These are phyloP conservation scores for Cosmopolites sordidus DNA, from an alignment of 2,888 invertebrate genomes.

Conservation along the genomic window DNA sequence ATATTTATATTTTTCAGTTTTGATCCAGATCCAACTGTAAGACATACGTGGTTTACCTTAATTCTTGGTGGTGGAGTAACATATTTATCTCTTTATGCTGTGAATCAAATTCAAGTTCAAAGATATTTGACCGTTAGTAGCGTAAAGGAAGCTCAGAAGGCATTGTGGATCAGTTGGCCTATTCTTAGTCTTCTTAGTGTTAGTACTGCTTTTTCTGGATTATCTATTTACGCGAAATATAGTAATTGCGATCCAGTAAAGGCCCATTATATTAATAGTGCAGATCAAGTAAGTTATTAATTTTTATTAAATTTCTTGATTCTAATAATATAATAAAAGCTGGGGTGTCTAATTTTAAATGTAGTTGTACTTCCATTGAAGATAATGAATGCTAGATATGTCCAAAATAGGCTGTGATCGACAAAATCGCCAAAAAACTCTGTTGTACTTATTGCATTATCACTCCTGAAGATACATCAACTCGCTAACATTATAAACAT, in stretches of 20 bases:
- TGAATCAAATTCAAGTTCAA: conserved; percentile 83
- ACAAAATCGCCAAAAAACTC: too few relatives aligned
- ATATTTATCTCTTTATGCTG: conserved; percentile 77
- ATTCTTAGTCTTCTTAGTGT: conserved; percentile 70
- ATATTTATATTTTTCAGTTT: conserved; percentile 60
- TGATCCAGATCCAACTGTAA: conserved; percentile 71
- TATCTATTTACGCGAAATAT: conserved; percentile 82
- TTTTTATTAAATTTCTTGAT: too few relatives aligned
- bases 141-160: conserved; percentile 63
- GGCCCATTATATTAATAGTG: conserved; percentile 57
- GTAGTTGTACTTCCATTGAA: too few relatives aligned
- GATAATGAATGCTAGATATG: too few relatives aligned
- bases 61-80: conserved; percentile 77
- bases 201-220: conserved; percentile 64
- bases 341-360: too few relatives aligned
- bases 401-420: too few relatives aligned
- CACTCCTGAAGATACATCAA: too few relatives aligned
- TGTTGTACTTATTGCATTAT: too few relatives aligned
- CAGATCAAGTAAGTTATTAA: conserved; percentile 73
- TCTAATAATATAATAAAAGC: too few relatives aligned
- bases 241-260: conserved; percentile 74
- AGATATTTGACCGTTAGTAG: conserved; percentile 67
- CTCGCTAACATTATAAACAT: too few relatives aligned
- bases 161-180: conserved; percentile 79
- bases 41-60: conserved; percentile 81